phyloP scores from a whole-genome alignment of 2,888 invertebrate genomes.

The Strigamia maritima region DNA sequence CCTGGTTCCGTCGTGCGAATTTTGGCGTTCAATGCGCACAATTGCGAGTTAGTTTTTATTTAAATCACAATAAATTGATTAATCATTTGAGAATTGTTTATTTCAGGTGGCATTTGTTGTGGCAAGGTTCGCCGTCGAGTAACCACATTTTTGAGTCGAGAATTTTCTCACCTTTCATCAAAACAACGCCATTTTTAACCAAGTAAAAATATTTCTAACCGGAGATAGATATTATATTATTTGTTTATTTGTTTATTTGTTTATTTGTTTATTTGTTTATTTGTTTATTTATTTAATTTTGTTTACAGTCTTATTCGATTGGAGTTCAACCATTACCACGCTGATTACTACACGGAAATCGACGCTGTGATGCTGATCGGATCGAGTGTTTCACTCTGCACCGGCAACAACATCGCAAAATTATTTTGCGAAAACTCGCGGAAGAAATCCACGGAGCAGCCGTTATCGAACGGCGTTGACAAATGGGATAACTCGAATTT shows the following conservation, averaged over 20 bases:
- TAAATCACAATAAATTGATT: background rate
- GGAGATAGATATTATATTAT: no score
- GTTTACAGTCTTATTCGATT: conserved; percentile 68
- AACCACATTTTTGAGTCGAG: conserved; percentile 62
- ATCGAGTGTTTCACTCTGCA: conserved; percentile 48
- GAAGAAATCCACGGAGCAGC: background rate
- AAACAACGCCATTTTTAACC: conserved; percentile 59
- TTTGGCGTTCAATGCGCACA: conserved; percentile 40
- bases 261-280: conserved; percentile 35
- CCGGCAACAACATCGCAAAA: background rate
- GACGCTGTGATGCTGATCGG: conserved; percentile 81
- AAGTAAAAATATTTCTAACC: conserved; percentile 57
- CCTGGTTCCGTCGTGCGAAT: conserved; percentile 44
- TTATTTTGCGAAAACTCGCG: no score
- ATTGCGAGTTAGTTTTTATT: background rate
- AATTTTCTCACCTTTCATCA: conserved; percentile 72
- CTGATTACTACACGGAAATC: conserved; percentile 81
- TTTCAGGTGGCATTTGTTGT: conserved; percentile 67
- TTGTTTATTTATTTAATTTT: conserved; percentile 43
- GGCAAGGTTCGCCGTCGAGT: conserved; percentile 67
- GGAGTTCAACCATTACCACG: conserved; percentile 76
- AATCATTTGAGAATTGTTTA: conserved; percentile 48
- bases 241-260: conserved; percentile 29
- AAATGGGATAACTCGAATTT: background rate
- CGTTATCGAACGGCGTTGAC: background rate